These are phyloP conservation scores for Galeopsomyia nigrocyanea DNA, from an alignment of 2,888 invertebrate species.

Conservation along the genomic window DNA sequence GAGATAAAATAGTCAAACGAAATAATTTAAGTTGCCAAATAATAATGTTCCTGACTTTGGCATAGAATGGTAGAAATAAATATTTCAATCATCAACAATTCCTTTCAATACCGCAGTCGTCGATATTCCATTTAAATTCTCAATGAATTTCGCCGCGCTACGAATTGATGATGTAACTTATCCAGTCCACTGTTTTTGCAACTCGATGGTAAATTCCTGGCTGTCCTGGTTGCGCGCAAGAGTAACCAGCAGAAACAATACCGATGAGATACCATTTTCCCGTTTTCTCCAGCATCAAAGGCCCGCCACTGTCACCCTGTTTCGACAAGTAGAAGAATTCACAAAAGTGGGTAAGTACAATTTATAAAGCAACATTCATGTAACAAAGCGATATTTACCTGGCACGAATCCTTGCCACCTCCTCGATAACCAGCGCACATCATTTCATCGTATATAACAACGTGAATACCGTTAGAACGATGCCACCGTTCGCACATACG, in stretches of 20 bases:
- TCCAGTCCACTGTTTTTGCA: slow-evolving; percentile 95
- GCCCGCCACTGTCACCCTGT: slow-evolving; percentile 90
- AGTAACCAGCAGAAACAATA: slow-evolving; percentile 94
- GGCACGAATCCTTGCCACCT: slow-evolving; percentile 86
- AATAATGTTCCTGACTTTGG: slow-evolving; percentile 31
- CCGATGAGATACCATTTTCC: slow-evolving; percentile 93
- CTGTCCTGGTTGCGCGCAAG: slow-evolving; percentile 92
- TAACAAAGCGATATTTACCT: slow-evolving; percentile 66
- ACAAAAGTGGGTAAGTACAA: background rate
- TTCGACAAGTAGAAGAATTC: slow-evolving; percentile 51
- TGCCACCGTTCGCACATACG: slow-evolving; percentile 81
- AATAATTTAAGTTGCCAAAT: slow-evolving; percentile 20
- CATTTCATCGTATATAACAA: slow-evolving; percentile 95
- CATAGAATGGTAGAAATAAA: slow-evolving; percentile 16
- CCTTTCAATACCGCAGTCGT: slow-evolving; percentile 10
- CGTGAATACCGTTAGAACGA: slow-evolving; percentile 83
- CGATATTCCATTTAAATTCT: background rate
- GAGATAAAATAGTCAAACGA: background rate
- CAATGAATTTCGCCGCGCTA: slow-evolving; percentile 50
- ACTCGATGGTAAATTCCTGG: slow-evolving; percentile 95
- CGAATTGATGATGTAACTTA: slow-evolving; percentile 76
- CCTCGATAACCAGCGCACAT: slow-evolving; percentile 93
- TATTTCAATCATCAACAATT: slow-evolving; percentile 1
- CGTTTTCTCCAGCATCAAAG: slow-evolving; percentile 88
- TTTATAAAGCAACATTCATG: background rate